A percentile compares a stretch with the other conserved stretches of the same genome.
Conservation (phyloP, 2,888 invertebrate genomes). For the Lasioglossum malachurum region DNA sequence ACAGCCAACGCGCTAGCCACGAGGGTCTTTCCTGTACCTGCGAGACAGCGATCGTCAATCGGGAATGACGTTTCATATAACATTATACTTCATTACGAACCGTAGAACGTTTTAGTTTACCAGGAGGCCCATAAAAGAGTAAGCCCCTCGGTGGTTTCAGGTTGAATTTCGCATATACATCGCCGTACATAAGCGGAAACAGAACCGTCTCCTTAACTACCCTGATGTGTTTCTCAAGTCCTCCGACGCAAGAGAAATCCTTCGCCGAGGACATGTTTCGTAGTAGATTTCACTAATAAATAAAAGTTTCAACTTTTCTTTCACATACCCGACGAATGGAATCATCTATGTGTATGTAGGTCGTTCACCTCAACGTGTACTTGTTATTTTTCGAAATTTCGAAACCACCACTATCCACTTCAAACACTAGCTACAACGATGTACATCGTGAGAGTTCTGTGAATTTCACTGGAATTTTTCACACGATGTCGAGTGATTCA, state of each 20-base stretch:
- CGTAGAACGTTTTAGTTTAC: constrained; percentile 82
- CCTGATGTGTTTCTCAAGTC: constrained; percentile 92
- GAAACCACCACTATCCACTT: neutral
- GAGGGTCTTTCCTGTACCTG: constrained; percentile 95
- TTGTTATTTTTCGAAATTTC: constrained; percentile 5
- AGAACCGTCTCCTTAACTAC: constrained; percentile 96
- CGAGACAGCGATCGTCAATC: constrained; percentile 36
- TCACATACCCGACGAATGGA: constrained; percentile 42
- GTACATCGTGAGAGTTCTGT: constrained; percentile 43
- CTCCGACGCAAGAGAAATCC: constrained; percentile 88
- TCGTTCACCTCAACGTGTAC: neutral
- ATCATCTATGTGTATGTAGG: constrained; percentile 18
- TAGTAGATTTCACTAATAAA: too few relatives aligned
- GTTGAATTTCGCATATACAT: constrained; percentile 93
- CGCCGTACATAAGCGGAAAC: constrained; percentile 95
- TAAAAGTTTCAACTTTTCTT: constrained; percentile 10
- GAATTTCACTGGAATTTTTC: constrained; percentile 76
- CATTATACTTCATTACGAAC: constrained; percentile 41
- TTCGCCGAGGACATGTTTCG: constrained; percentile 73
- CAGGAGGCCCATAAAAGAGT: constrained; percentile 96
- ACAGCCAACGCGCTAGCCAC: constrained; percentile 94
- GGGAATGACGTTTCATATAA: constrained; percentile 7
- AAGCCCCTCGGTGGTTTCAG: constrained; percentile 95
- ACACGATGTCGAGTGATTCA: constrained; percentile 46
- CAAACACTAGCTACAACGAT: constrained; percentile 4